Conservation (phyloP, 2,113 vertebrate species). For the Festucalex cinctus region DNA sequence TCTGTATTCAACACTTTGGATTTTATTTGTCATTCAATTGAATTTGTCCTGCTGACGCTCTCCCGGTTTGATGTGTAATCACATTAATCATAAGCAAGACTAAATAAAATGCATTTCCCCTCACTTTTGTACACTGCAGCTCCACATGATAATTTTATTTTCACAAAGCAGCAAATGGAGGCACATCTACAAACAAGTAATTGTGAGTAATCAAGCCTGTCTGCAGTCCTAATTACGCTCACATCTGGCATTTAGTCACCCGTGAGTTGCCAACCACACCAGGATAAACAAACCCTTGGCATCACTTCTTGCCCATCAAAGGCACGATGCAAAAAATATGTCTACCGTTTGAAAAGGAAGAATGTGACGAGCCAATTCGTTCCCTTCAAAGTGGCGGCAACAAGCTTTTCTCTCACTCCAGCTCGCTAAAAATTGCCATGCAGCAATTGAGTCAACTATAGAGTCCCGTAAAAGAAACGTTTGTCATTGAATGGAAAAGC, state of each 20-base stretch:
- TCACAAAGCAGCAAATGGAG: not conserved
- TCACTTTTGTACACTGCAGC: not conserved
- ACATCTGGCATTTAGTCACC: slow-evolving; percentile 51
- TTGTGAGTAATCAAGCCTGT: slow-evolving; percentile 46
- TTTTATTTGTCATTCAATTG: slow-evolving; percentile 24
- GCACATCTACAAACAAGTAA: slow-evolving; percentile 20
- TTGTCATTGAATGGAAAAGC: slow-evolving; percentile 2
- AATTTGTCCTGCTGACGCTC: slow-evolving; percentile 27
- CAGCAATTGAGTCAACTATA: not conserved
- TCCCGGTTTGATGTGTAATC: slow-evolving; percentile 30
- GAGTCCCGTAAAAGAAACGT: not conserved
- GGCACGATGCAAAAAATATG: slow-evolving; percentile 2
- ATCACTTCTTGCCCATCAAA: slow-evolving; percentile 30
- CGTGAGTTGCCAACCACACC: slow-evolving; percentile 45
- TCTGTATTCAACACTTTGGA: slow-evolving; percentile 24
- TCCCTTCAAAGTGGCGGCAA: not conserved
- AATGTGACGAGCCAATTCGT: not conserved
- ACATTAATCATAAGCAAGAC: not conserved
- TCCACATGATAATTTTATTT: slow-evolving; percentile 4
- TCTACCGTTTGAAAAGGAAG: not conserved
- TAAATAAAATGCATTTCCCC: not conserved
- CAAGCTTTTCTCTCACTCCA: not conserved
- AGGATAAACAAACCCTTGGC: slow-evolving; percentile 39
- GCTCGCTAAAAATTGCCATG: not conserved
- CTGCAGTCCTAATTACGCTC: slow-evolving; percentile 44